A percentile compares a stretch with the other conserved stretches of the same genome.
Evolutionary conservation across 2,797 vertebrate species (phyloP).

Genomic region (Poeciliopsis turneri): DNA sequence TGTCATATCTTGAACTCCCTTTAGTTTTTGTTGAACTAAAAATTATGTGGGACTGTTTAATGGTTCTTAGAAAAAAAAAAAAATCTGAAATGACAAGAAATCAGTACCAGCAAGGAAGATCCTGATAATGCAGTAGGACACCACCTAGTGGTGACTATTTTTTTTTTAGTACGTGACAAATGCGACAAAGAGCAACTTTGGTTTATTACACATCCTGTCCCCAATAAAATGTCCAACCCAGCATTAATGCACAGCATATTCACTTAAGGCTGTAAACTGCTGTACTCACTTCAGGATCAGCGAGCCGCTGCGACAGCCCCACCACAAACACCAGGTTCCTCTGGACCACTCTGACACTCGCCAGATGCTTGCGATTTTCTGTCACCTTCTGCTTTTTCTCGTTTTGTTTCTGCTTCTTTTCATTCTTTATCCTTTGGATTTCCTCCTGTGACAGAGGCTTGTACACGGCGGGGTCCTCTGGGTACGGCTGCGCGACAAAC

Average conservation of each 20-base stretch:
- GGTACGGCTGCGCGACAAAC: slow-evolving; percentile 87
- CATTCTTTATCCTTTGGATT: slow-evolving; percentile 99
- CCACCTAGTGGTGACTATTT: neutral
- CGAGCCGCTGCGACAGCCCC: slow-evolving; percentile 95
- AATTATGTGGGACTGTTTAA: neutral
- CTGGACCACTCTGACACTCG: slow-evolving; percentile 97
- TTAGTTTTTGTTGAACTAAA: neutral
- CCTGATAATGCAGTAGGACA: neutral
- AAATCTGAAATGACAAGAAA: neutral
- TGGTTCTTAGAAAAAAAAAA: neutral
- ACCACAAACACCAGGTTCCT: slow-evolving; percentile 99
- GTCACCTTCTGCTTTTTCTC: slow-evolving; percentile 99
- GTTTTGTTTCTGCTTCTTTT: slow-evolving; percentile 99
- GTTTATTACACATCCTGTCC: slow-evolving; percentile 1
- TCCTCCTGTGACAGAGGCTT: slow-evolving; percentile 99
- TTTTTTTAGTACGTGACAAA: neutral
- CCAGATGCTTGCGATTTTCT: slow-evolving; percentile 98
- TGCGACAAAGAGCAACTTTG: neutral
- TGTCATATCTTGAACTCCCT: neutral
- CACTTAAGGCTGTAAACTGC: neutral
- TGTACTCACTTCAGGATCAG: slow-evolving; percentile 92
- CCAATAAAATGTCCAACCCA: slow-evolving; percentile 7
- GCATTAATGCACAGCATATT: slow-evolving; percentile 16
- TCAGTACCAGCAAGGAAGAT: neutral
- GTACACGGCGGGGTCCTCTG: slow-evolving; percentile 99